Evolutionary conservation across 2,797 vertebrate species (phyloP).

Genomic region (Eupleurogrammus muticus): DNA sequence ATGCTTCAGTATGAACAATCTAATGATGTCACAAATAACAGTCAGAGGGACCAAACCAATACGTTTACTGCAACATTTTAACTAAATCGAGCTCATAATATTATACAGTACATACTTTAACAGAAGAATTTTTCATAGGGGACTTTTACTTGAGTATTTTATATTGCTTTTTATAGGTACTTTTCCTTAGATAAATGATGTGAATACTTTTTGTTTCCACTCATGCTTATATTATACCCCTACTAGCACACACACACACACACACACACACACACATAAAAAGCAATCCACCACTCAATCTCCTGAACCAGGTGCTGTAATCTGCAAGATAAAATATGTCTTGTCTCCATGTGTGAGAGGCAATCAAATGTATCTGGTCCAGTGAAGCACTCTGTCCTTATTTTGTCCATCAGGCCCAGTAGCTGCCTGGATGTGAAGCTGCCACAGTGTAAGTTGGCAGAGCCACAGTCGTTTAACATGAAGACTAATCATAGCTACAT

Average conservation of each 20-base stretch:
- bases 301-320: conserved; percentile 11
- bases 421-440: neutral
- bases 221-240: neutral
- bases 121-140: no score
- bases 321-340: conserved; percentile 40
- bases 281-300: conserved; percentile 21
- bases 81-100: no score
- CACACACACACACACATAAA: neutral
- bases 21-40: no score
- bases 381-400: conserved; percentile 16
- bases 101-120: no score
- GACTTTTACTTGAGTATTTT: no score
- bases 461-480: neutral
- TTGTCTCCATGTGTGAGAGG: conserved; percentile 26
- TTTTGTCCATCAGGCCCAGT: neutral
- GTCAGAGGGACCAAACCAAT: no score
- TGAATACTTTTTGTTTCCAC: no score
- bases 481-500: neutral
- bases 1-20: no score
- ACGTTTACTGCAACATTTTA: no score
- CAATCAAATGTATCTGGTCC: conserved; percentile 18
- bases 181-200: no score
- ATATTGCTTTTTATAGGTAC: no score
- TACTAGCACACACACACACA: neutral
- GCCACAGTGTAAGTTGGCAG: neutral